Evolutionary conservation across 2,797 vertebrate species (phyloP).

Genomic region (Bradypodion pumilum): DNA sequence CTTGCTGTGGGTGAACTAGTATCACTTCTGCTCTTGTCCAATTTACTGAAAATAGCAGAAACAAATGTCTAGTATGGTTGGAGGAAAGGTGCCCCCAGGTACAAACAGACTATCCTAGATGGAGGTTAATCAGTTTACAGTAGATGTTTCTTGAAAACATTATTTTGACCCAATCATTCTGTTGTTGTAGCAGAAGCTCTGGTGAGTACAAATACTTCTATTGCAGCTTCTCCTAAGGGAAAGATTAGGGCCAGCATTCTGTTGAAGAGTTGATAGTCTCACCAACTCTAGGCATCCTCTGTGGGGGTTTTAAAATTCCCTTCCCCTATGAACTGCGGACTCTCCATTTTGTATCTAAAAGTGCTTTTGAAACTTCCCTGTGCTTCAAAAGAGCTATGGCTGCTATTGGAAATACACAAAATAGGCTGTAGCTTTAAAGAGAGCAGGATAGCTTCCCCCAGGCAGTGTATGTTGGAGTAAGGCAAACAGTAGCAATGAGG

Average conservation of each 20-base stretch:
- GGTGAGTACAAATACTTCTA: too few species aligned
- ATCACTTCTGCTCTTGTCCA: background rate
- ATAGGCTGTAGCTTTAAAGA: too few species aligned
- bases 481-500: too few species aligned
- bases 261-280: too few species aligned
- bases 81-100: background rate
- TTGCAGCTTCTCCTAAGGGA: too few species aligned
- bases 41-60: background rate
- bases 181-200: too few species aligned
- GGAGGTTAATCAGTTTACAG: background rate
- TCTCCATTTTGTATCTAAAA: background rate
- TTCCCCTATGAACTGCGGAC: background rate
- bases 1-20: background rate
- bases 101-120: background rate
- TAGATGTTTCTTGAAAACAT: background rate
- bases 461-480: background rate
- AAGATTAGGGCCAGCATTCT: too few species aligned
- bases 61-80: background rate
- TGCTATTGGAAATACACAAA: too few species aligned
- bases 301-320: background rate
- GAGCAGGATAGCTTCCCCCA: background rate
- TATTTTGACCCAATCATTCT: background rate
- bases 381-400: background rate
- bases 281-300: background rate
- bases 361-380: background rate